Evolutionary conservation across 2,888 invertebrate species (phyloP).

Genomic region (Ephialtes manifestator): DNA sequence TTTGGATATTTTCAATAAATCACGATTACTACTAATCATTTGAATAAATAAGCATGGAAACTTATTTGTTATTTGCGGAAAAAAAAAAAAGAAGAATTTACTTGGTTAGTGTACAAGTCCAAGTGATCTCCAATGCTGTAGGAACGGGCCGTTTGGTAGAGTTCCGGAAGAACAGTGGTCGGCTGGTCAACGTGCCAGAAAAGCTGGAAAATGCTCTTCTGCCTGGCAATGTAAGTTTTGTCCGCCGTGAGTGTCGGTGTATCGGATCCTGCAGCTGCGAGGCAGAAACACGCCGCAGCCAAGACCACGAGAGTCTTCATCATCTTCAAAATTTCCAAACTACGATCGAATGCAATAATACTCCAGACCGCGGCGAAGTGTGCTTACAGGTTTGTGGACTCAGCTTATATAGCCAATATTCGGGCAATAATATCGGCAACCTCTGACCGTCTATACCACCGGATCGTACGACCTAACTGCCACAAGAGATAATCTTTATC

Average conservation of each 20-base stretch:
- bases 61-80: neutral
- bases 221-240: conserved; percentile 84
- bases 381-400: neutral
- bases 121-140: conserved; percentile 76
- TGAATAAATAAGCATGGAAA: neutral
- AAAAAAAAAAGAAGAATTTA: conserved; percentile 60
- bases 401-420: conserved; percentile 62
- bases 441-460: conserved; percentile 53
- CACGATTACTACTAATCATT: neutral
- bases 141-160: conserved; percentile 76
- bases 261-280: conserved; percentile 81
- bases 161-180: conserved; percentile 76
- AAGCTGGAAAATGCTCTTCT: conserved; percentile 86
- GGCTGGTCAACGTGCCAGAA: conserved; percentile 86
- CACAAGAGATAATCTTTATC: conserved; percentile 28
- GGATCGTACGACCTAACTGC: conserved; percentile 17
- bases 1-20: no score
- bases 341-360: conserved; percentile 14
- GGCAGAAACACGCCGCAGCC: conserved; percentile 84
- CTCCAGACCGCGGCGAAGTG: conserved; percentile 59
- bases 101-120: conserved; percentile 76
- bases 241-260: conserved; percentile 71
- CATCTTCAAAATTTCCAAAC: conserved; percentile 71
- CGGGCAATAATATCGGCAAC: conserved; percentile 50
- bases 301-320: conserved; percentile 87